Conservation (phyloP, 2,888 invertebrate species). For the Caradrina clavipalpis region DNA sequence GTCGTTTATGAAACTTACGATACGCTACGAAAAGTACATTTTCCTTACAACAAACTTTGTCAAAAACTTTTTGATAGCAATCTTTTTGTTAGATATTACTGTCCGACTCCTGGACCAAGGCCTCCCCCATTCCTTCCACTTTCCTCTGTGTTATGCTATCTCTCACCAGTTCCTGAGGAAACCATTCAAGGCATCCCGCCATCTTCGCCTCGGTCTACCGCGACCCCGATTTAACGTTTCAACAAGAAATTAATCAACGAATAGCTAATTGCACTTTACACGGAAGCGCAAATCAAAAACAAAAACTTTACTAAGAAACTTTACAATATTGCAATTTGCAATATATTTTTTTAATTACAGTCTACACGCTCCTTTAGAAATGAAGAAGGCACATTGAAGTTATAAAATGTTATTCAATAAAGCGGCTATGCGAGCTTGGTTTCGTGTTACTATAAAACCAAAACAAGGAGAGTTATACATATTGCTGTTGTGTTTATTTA, state of each 20-base stretch:
- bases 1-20: neutral
- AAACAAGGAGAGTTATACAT: neutral
- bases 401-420: slow-evolving; percentile 2
- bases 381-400: slow-evolving; percentile 46
- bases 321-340: neutral
- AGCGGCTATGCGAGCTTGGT: slow-evolving; percentile 3
- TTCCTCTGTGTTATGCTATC: no score
- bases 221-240: no score
- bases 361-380: slow-evolving; percentile 10
- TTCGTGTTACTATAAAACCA: slow-evolving; percentile 5
- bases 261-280: slow-evolving; percentile 14
- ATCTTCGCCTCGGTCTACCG: no score
- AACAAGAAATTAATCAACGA: neutral
- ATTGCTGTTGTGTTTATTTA: slow-evolving; percentile 18
- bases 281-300: slow-evolving; percentile 3
- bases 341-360: neutral
- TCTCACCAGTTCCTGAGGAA: no score
- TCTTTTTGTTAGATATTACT: no score
- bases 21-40: neutral
- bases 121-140: no score
- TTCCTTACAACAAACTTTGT: neutral
- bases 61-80: neutral
- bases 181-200: no score
- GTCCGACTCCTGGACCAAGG: no score
- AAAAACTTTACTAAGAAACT: neutral